Conservation (phyloP, 2,113 vertebrate species). For the Sinocyclocheilus rhinocerous region DNA sequence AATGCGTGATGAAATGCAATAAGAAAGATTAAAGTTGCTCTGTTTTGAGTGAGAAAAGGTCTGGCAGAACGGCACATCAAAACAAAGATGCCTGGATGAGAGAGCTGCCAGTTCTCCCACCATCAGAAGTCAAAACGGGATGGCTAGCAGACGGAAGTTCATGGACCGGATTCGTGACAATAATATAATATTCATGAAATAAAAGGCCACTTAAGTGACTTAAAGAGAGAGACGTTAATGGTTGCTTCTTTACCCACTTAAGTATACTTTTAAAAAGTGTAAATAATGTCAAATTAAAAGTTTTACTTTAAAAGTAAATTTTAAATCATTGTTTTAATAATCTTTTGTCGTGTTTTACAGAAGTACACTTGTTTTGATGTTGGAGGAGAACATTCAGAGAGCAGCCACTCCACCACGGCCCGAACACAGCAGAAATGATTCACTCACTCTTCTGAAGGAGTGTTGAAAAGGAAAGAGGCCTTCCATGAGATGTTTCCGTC, state of each 20-base stretch:
- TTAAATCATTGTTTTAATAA: no score
- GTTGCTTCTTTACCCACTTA: no score
- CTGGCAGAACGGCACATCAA: constrained; percentile 34
- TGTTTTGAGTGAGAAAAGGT: constrained; percentile 44
- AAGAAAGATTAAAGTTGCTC: constrained; percentile 54
- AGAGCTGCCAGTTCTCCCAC: constrained; percentile 32
- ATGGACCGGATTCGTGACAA: no score
- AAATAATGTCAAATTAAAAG: no score
- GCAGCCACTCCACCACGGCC: not conserved
- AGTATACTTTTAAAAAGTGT: no score
- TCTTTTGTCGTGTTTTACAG: no score
- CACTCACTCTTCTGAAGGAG: not conserved
- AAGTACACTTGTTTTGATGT: no score
- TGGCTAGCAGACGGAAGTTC: no score
- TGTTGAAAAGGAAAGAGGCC: not conserved
- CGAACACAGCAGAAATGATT: not conserved
- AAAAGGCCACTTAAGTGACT: no score
- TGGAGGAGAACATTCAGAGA: constrained; percentile 15
- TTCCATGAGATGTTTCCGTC: not conserved
- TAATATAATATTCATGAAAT: no score
- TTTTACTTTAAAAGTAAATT: no score
- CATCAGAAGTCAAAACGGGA: constrained; percentile 24
- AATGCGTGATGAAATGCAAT: constrained; percentile 34
- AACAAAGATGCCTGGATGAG: not conserved
- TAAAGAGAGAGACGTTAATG: no score